phyloP scores from a whole-genome alignment of 2,888 invertebrate genomes.

The Ophion costatus region DNA sequence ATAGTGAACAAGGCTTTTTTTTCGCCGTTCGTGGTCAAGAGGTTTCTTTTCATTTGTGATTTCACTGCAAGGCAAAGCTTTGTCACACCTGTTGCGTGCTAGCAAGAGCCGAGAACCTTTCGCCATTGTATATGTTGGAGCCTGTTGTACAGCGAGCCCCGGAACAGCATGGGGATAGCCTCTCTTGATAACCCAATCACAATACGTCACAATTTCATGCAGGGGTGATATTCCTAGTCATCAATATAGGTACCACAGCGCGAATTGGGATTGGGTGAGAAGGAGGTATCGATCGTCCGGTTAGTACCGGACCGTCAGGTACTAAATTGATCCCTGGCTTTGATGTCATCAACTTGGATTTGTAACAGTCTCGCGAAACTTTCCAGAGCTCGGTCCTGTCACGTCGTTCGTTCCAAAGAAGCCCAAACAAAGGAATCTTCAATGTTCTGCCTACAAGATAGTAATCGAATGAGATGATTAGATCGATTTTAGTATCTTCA shows the following conservation, averaged over 20 bases:
- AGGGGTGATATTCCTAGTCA: not conserved
- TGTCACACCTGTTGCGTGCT: constrained; percentile 55
- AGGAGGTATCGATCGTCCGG: not conserved
- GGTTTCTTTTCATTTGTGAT: not conserved
- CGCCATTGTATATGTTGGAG: constrained; percentile 1
- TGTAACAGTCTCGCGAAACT: no score
- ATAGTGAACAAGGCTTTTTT: not conserved
- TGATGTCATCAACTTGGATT: not conserved
- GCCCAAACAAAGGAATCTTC: no score
- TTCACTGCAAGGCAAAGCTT: constrained; percentile 15
- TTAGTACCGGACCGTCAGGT: no score
- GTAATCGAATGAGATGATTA: not conserved
- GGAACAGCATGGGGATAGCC: not conserved
- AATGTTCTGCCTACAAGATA: not conserved
- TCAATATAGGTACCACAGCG: not conserved
- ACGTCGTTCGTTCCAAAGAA: no score
- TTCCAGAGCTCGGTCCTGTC: no score
- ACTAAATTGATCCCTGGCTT: not conserved
- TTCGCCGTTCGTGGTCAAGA: not conserved
- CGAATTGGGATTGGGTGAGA: not conserved
- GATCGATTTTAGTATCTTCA: not conserved
- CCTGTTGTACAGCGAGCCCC: not conserved
- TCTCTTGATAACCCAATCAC: constrained; percentile 9
- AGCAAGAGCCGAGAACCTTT: constrained; percentile 22
- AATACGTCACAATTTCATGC: not conserved